Conservation (phyloP, 2,888 invertebrate species). For the Agrotis ipsilon region DNA sequence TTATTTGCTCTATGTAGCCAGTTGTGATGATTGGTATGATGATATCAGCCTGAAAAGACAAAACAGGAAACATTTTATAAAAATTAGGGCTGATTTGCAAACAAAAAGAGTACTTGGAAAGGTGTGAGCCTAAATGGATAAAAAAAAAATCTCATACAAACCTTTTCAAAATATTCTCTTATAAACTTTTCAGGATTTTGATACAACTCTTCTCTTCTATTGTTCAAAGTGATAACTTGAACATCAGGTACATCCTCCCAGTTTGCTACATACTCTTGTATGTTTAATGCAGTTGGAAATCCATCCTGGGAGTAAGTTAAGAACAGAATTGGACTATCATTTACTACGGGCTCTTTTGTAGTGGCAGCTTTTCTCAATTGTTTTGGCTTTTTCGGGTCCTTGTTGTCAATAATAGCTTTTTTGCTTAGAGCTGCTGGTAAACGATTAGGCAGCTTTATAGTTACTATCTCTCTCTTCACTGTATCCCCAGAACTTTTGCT, state of each 20-base stretch:
- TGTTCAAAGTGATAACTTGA: slow-evolving; percentile 85
- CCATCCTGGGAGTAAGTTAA: slow-evolving; percentile 91
- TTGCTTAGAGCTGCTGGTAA: slow-evolving; percentile 85
- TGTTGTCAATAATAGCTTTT: slow-evolving; percentile 74
- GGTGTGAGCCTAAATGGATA: too few species aligned
- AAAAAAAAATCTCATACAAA: slow-evolving; percentile 62
- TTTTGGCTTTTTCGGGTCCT: slow-evolving; percentile 77
- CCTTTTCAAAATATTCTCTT: slow-evolving; percentile 91
- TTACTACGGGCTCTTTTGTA: slow-evolving; percentile 70
- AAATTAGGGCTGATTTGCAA: too few species aligned
- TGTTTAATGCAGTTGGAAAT: slow-evolving; percentile 83
- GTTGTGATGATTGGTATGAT: slow-evolving; percentile 90
- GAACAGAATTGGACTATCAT: slow-evolving; percentile 83
- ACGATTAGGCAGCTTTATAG: slow-evolving; percentile 81
- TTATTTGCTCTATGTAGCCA: slow-evolving; percentile 88
- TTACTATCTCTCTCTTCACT: slow-evolving; percentile 79
- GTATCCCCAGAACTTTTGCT: slow-evolving; percentile 77
- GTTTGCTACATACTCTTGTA: slow-evolving; percentile 85
- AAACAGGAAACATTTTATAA: slow-evolving; percentile 17
- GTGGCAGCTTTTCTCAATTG: slow-evolving; percentile 67
- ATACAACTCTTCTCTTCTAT: slow-evolving; percentile 87
- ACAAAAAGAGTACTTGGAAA: too few species aligned
- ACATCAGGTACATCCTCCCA: slow-evolving; percentile 84
- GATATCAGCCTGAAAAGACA: slow-evolving; percentile 86
- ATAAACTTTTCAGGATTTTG: slow-evolving; percentile 90